Base-by-base conservation (phyloP, 2,113 vertebrate genomes). In the Lynx canadensis region DNA sequence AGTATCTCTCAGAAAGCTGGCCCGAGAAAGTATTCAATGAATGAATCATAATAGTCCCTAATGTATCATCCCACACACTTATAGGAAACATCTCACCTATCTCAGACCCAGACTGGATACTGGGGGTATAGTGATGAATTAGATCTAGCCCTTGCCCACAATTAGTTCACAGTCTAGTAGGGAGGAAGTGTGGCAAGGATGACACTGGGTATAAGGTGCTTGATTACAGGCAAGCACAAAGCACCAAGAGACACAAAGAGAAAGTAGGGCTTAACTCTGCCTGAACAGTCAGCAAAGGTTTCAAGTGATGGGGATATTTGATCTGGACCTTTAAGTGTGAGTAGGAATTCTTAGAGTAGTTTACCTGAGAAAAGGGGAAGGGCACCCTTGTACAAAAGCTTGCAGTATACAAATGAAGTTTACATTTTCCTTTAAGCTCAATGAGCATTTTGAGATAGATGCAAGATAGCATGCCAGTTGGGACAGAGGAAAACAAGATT, bases 151-250 rank as follows among this genome's bases (percentile, higher is more conserved):
- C 16, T 89, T 95, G 50, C 3, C n/a, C 73, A 92, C 3, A 57
- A 88, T 93, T 81, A 95, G 36, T 45, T 82, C 60, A 80, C 16
- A 96, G n/a, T 93, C 55, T 82, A 94, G 66, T 38, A 73, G 36
- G 52, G 68, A 57, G 36, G 69, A 7, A 84, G 12, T 12, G 12
- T 25, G 41, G 14, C 19, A 78, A 89, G 11, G 38, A 52, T 69
- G 38, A 41, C 6, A 83, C 12, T 76, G 48, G 21, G 10, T 11
- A 16, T 29, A 87, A 79, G 69, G 60, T n/a, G 18, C 4, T 73
- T 2, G 66, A 9, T 81, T 74, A 81, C 31, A 96, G 29, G 31
- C 21, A 87, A 94, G 10, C 33, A 89, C 65, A 91, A 66, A 92
- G 14, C 13, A 36, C 31, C 63, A 18, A 95, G n/a, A n/a, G 16